phyloP scores from a whole-genome alignment of 2,113 vertebrate genomes.

The Ptyas mucosa region DNA sequence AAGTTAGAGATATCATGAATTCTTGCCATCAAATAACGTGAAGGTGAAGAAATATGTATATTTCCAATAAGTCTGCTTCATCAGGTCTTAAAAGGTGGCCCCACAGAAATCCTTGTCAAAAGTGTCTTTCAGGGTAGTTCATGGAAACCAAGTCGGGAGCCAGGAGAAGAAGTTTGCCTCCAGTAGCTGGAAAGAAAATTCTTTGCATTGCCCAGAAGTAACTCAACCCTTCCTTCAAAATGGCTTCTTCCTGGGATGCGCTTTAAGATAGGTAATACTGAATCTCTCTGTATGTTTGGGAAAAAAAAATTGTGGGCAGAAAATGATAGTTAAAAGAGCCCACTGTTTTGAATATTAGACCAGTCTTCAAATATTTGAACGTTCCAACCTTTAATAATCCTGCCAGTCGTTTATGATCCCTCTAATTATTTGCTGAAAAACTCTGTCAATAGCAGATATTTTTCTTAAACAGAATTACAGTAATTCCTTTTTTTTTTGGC shows the following conservation, averaged over 20 bases:
- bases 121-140: constrained; percentile 8
- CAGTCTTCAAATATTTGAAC: constrained; percentile 24
- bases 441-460: constrained; percentile 8
- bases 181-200: constrained; percentile 10
- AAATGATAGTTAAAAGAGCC: background rate
- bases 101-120: background rate
- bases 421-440: constrained; percentile 36
- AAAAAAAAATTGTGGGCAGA: background rate
- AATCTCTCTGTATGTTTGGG: background rate
- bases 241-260: background rate
- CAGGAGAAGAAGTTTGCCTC: background rate
- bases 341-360: background rate
- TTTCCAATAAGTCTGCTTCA: background rate
- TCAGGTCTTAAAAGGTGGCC: background rate
- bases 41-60: constrained; percentile 11
- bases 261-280: constrained; percentile 11
- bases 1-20: constrained; percentile 5
- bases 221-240: background rate
- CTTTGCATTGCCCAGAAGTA: background rate
- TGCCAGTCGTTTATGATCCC: constrained; percentile 6
- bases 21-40: background rate
- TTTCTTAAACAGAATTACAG: constrained; percentile 28
- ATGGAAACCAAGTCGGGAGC: background rate
- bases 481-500: constrained; percentile 2
- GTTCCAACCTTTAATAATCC: constrained; percentile 31